Conservation (phyloP, 2,888 invertebrate species). For the Apocheima hispidaria region DNA sequence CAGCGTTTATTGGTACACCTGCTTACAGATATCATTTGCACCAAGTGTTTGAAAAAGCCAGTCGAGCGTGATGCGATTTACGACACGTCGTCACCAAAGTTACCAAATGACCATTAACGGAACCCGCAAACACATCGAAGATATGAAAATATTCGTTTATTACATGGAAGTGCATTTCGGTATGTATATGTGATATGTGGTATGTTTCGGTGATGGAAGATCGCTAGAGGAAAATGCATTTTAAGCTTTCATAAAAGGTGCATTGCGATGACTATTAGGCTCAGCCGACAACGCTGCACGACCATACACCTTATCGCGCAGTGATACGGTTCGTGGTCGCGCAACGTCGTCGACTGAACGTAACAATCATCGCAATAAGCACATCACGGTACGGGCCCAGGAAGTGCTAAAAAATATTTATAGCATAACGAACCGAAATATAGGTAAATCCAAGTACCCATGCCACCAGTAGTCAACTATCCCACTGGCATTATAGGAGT, state of each 20-base stretch:
- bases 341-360: too few species aligned
- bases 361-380: too few species aligned
- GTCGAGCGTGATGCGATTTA: slow-evolving; percentile 39
- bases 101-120: slow-evolving; percentile 31
- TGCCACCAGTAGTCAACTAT: slow-evolving; percentile 22
- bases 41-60: slow-evolving; percentile 55
- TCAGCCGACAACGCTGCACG: too few species aligned
- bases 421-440: slow-evolving; percentile 31
- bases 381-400: too few species aligned
- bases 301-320: too few species aligned
- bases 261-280: too few species aligned
- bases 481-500: too few species aligned
- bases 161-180: slow-evolving; percentile 22
- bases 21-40: slow-evolving; percentile 61
- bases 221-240: slow-evolving; percentile 27
- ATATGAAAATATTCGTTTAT: slow-evolving; percentile 28
- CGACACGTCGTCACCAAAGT: slow-evolving; percentile 4
- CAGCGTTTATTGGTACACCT: slow-evolving; percentile 75
- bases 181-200: too few species aligned
- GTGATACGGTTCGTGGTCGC: too few species aligned
- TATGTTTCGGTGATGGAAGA: slow-evolving; percentile 20
- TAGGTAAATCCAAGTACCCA: slow-evolving; percentile 43
- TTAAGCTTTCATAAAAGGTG: slow-evolving; percentile 16
- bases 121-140: slow-evolving; percentile 35
- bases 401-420: slow-evolving; percentile 11